Conservation (phyloP, 1,140 invertebrate species). For the Coptotermes formosanus region DNA sequence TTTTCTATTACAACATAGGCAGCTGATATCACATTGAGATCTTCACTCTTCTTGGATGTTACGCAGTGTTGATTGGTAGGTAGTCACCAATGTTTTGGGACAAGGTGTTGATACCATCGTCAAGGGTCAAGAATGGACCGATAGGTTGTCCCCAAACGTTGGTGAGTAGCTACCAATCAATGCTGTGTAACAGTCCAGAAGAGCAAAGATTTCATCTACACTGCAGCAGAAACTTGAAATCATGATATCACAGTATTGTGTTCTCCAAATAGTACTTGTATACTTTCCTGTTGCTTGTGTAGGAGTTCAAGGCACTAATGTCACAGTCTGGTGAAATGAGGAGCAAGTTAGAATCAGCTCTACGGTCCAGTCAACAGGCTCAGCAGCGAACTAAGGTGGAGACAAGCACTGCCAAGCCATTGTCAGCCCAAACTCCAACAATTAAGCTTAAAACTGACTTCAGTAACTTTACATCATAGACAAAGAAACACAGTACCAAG, state of each 20-base stretch:
- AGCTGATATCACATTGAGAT: neutral
- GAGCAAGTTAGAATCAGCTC: conserved; percentile 78
- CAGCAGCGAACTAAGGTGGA: conserved; percentile 48
- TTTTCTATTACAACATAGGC: too few relatives aligned
- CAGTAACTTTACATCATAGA: conserved; percentile 75
- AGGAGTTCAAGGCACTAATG: conserved; percentile 92
- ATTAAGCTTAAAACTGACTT: conserved; percentile 97
- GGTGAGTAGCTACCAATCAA: too few relatives aligned
- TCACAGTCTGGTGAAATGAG: conserved; percentile 74
- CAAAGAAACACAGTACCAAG: neutral
- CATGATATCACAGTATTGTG: neutral
- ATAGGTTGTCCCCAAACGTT: too few relatives aligned
- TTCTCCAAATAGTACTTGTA: neutral
- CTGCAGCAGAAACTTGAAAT: too few relatives aligned
- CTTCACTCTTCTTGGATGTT: too few relatives aligned
- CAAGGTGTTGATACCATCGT: too few relatives aligned
- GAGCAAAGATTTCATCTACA: too few relatives aligned
- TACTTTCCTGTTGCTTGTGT: conserved; percentile 39
- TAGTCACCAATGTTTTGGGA: too few relatives aligned
- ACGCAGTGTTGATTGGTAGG: too few relatives aligned
- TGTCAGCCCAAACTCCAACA: conserved; percentile 63
- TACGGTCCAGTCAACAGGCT: conserved; percentile 68
- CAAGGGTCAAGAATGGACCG: too few relatives aligned
- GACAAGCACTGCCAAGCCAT: conserved; percentile 47
- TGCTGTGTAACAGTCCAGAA: too few relatives aligned